Percentiles rank a stretch among this genome's conserved stretches.
These are phyloP conservation scores for Semnornis frantzii DNA, from an alignment of 2,113 vertebrate species.

Conservation along the genomic window DNA sequence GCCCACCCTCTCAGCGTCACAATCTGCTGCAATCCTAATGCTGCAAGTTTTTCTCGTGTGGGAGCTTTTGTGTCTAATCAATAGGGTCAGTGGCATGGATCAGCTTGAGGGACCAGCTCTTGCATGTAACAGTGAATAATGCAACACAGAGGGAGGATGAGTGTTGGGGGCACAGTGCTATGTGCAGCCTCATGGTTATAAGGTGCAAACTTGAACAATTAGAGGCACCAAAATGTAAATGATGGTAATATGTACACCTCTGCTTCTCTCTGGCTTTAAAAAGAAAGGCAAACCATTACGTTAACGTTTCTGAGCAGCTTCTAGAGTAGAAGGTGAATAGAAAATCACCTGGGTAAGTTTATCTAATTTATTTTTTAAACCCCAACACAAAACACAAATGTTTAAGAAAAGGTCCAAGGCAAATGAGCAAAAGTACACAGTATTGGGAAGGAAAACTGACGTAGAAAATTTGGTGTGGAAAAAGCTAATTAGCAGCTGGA, in stretches of 20 bases:
- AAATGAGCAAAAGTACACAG: neutral
- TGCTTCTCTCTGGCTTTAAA: neutral
- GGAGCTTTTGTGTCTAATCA: neutral
- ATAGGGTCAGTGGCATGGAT: neutral
- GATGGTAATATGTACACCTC: neutral
- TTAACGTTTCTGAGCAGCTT: neutral
- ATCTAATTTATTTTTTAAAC: neutral
- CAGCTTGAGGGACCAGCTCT: neutral
- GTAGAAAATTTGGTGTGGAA: neutral
- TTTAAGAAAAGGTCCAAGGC: neutral
- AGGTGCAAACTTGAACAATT: neutral
- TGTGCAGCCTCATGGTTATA: neutral
- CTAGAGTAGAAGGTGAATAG: neutral
- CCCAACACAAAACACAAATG: neutral
- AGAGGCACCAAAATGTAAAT: neutral
- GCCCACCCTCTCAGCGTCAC: neutral
- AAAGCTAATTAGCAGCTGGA: conserved; percentile 26
- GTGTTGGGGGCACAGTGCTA: neutral
- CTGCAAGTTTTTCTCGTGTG: neutral
- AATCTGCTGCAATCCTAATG: neutral
- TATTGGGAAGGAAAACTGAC: neutral
- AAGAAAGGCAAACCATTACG: neutral
- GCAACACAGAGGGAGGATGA: neutral
- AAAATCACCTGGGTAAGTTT: neutral
- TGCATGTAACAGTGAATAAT: neutral